A percentile compares a stretch with the other conserved stretches of the same genome.
These are phyloP conservation scores for Rattus rattus DNA, from an alignment of 2,113 vertebrate genomes.

Conservation along the genomic window DNA sequence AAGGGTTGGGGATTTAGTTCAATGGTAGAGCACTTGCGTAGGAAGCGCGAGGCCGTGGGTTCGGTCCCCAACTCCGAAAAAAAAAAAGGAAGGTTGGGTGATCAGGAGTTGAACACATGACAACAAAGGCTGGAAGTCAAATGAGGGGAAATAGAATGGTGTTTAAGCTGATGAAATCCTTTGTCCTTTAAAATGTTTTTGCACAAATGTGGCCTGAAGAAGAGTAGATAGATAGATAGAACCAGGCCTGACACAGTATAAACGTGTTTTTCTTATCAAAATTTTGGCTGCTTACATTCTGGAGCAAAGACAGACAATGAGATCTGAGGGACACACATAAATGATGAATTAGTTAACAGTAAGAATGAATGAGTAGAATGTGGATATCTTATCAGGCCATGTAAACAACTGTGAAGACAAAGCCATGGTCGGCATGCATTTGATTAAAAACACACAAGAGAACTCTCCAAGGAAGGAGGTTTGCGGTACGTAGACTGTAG, in stretches of 20 bases:
- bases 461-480: not conserved
- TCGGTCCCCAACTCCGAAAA: too few relatives aligned
- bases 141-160: not conserved
- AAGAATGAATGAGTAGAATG: not conserved
- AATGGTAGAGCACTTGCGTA: too few relatives aligned
- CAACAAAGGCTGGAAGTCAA: not conserved
- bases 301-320: not conserved
- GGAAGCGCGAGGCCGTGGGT: too few relatives aligned
- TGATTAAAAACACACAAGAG: not conserved
- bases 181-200: not conserved
- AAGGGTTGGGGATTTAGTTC: too few relatives aligned
- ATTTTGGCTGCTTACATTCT: not conserved
- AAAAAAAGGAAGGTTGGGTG: not conserved
- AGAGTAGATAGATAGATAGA: not conserved
- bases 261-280: not conserved
- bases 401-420: not conserved
- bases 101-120: not conserved
- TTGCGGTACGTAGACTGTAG: not conserved
- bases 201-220: not conserved
- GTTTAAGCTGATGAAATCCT: not conserved
- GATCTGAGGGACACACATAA: not conserved
- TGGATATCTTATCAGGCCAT: not conserved
- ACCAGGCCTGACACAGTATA: not conserved
- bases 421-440: too few relatives aligned
- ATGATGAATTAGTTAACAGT: not conserved